Conservation (phyloP, 2,113 vertebrate species). For the Uria lomvia region DNA sequence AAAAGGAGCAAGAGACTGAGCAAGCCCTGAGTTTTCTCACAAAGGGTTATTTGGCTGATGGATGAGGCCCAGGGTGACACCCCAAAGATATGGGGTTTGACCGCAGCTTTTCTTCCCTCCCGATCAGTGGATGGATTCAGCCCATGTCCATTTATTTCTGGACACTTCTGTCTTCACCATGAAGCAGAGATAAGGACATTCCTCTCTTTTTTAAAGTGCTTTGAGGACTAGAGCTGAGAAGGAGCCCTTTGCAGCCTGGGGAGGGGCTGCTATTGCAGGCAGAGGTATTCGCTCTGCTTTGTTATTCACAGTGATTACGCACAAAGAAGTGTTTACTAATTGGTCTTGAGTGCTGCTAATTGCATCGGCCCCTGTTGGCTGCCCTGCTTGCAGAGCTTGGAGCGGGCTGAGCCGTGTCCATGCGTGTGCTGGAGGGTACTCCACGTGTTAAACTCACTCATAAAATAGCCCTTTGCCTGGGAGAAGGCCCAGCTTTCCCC, state of each 20-base stretch:
- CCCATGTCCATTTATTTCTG: not conserved
- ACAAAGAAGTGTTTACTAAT: not conserved
- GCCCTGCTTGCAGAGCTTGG: not conserved
- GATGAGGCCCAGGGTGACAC: not conserved
- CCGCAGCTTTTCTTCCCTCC: not conserved
- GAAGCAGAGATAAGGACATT: not conserved
- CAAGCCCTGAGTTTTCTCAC: not conserved
- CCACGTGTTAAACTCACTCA: not conserved
- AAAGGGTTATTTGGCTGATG: not conserved
- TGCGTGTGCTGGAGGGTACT: not conserved
- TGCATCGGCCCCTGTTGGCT: not conserved
- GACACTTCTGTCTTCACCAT: not conserved
- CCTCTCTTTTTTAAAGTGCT: not conserved
- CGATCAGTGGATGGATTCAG: not conserved
- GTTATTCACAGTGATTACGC: fast-evolving
- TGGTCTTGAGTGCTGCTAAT: conserved; percentile 1
- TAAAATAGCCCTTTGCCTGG: not conserved
- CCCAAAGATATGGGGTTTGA: not conserved
- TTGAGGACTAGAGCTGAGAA: not conserved
- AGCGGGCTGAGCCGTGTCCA: fast-evolving
- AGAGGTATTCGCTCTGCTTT: not conserved
- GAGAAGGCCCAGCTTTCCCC: not conserved
- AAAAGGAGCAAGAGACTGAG: not conserved
- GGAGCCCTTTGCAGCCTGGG: not conserved
- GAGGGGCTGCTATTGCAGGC: not conserved